These are phyloP conservation scores for Holacanthella duospinosa DNA, from an alignment of 2,888 invertebrate species.

Conservation along the genomic window DNA sequence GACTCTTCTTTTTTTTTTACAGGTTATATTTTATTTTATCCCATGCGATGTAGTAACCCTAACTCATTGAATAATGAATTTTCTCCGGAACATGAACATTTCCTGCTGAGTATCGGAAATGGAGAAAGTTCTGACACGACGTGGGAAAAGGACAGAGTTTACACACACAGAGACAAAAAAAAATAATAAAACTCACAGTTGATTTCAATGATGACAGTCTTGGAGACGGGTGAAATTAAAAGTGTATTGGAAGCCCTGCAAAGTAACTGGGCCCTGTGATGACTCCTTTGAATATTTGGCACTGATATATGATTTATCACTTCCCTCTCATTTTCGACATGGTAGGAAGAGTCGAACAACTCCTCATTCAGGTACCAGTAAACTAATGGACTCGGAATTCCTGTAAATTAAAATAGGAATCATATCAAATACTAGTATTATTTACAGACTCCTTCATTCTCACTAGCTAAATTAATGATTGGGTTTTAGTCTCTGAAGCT, in stretches of 20 bases:
- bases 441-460: background rate
- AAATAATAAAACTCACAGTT: slow-evolving; percentile 38
- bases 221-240: slow-evolving; percentile 33
- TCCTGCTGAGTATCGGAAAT: too few species aligned
- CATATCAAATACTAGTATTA: slow-evolving; percentile 6
- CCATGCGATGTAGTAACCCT: too few species aligned
- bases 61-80: too few species aligned
- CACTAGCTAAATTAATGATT: slow-evolving; percentile 21
- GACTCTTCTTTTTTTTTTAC: too few species aligned
- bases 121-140: too few species aligned
- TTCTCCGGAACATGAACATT: too few species aligned
- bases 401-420: slow-evolving; percentile 15
- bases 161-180: too few species aligned
- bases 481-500: background rate
- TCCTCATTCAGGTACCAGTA: slow-evolving; percentile 37
- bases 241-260: slow-evolving; percentile 35
- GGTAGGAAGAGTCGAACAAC: slow-evolving; percentile 30
- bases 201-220: slow-evolving; percentile 37
- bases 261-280: slow-evolving; percentile 31
- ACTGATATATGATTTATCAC: slow-evolving; percentile 38
- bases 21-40: too few species aligned
- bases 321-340: slow-evolving; percentile 31
- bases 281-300: slow-evolving; percentile 36
- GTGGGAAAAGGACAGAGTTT: too few species aligned
- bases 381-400: slow-evolving; percentile 30